Evolutionary conservation across 2,888 invertebrate genomes (phyloP).

Genomic region (Polyommatus iphigenia): DNA sequence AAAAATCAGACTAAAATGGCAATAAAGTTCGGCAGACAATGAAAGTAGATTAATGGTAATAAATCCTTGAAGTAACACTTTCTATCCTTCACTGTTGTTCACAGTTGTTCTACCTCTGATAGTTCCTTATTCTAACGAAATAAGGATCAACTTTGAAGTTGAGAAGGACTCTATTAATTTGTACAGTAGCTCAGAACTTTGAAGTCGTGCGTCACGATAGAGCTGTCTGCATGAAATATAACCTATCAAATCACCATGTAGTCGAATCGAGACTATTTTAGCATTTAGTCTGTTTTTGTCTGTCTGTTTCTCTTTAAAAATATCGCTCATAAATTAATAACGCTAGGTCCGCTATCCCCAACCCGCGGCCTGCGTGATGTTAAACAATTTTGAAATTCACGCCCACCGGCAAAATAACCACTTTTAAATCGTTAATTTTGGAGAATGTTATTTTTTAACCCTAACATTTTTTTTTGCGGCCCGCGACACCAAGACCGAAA

Average conservation of each 20-base stretch:
- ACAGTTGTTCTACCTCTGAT: background rate
- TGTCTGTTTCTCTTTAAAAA: background rate
- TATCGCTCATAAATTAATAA: background rate
- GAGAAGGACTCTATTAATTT: background rate
- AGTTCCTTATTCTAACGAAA: background rate
- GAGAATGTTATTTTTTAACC: no score
- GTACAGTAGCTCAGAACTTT: slow-evolving; percentile 14
- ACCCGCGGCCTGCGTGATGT: no score
- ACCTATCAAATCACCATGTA: background rate
- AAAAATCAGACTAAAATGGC: background rate
- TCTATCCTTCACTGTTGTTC: background rate
- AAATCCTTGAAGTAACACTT: slow-evolving; percentile 3
- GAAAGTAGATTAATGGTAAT: background rate
- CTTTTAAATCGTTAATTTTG: no score
- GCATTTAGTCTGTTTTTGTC: background rate
- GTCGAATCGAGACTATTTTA: background rate
- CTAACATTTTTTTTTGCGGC: no score
- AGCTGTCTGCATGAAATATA: slow-evolving; percentile 2
- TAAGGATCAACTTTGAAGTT: background rate
- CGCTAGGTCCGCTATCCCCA: no score
- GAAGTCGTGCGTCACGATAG: slow-evolving; percentile 16
- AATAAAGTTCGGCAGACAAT: background rate
- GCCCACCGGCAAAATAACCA: no score
- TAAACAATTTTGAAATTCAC: no score
- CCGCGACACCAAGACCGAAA: no score